These are phyloP conservation scores for Solenopsis invicta DNA, from an alignment of 1,140 invertebrate genomes.

Conservation along the genomic window DNA sequence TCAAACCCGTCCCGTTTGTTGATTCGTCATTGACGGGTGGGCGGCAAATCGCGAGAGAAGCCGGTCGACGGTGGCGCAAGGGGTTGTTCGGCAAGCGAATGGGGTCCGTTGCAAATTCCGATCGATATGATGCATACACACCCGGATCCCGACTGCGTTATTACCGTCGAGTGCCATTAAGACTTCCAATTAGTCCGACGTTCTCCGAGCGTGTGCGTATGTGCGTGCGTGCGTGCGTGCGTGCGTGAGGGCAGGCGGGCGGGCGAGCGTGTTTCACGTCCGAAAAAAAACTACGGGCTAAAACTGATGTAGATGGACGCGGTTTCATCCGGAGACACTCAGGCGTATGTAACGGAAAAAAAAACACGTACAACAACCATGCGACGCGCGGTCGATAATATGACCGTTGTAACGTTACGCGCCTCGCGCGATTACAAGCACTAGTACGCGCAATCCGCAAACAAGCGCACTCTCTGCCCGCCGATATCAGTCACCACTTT, in stretches of 20 bases:
- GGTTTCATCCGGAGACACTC: slow-evolving; percentile 45
- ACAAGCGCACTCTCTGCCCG: slow-evolving; percentile 53
- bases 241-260: background rate
- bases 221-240: slow-evolving; percentile 1
- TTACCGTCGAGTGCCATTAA: slow-evolving; percentile 82
- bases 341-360: slow-evolving; percentile 4
- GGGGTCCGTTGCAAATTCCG: slow-evolving; percentile 76
- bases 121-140: slow-evolving; percentile 79
- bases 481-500: slow-evolving; percentile 60
- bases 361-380: background rate
- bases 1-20: slow-evolving; percentile 82
- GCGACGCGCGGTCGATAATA: slow-evolving; percentile 53
- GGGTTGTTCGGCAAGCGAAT: slow-evolving; percentile 52
- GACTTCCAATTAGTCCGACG: slow-evolving; percentile 82
- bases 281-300: slow-evolving; percentile 29
- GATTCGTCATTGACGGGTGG: slow-evolving; percentile 77
- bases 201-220: slow-evolving; percentile 61
- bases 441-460: slow-evolving; percentile 37
- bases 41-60: slow-evolving; percentile 65
- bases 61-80: slow-evolving; percentile 51
- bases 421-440: slow-evolving; percentile 51
- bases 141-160: slow-evolving; percentile 73
- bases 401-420: slow-evolving; percentile 58
- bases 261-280: slow-evolving; percentile 23
- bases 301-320: slow-evolving; percentile 34